phyloP scores from a whole-genome alignment of 2,888 invertebrate genomes.

The Synanthedon vespiformis region DNA sequence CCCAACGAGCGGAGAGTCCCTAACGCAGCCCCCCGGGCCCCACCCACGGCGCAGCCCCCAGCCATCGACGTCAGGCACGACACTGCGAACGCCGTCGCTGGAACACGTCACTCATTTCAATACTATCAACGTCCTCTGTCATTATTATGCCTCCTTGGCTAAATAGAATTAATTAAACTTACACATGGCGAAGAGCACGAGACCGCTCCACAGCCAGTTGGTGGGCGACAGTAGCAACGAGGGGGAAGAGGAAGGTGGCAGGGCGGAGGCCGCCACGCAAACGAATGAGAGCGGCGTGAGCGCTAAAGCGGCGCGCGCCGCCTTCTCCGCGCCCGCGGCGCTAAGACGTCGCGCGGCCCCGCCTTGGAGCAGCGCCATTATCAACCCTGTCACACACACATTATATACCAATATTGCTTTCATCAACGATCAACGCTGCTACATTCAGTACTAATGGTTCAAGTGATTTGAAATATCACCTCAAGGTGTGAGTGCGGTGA shows the following conservation, averaged over 20 bases:
- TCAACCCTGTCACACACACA: constrained; percentile 58
- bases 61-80: constrained; percentile 94
- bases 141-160: no score
- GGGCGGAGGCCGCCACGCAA: constrained; percentile 80
- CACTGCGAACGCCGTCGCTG: constrained; percentile 92
- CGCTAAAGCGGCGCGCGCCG: constrained; percentile 81
- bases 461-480: no score
- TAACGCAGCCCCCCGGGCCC: constrained; percentile 91
- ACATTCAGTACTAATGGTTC: no score
- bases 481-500: no score
- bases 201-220: constrained; percentile 80
- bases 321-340: constrained; percentile 76
- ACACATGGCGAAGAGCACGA: constrained; percentile 92
- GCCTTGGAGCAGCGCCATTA: constrained; percentile 94
- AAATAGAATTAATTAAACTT: no score
- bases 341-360: constrained; percentile 85
- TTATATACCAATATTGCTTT: no score
- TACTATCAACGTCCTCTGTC: no score
- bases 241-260: constrained; percentile 34
- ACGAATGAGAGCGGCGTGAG: constrained; percentile 90
- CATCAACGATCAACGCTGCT: no score
- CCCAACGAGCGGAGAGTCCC: constrained; percentile 96
- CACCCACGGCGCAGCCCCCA: constrained; percentile 79
- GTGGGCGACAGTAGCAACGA: constrained; percentile 18
- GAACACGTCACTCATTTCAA: not conserved